Base-by-base conservation (phyloP, 2,888 invertebrate genomes). In the Anoplius nigerrimus region DNA sequence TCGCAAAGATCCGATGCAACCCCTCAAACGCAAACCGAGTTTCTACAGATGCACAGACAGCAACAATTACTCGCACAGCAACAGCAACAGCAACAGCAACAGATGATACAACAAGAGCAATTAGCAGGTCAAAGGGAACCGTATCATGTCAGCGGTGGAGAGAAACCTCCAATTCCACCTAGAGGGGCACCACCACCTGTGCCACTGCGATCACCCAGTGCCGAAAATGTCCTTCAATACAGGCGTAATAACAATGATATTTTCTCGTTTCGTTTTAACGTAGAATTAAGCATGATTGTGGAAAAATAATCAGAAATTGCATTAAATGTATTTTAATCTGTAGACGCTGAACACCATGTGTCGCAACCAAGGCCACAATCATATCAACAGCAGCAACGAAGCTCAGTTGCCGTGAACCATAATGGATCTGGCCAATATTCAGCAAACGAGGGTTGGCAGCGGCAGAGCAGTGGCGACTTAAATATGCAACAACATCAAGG, bases 91-190 rank as follows among this genome's bases (percentile, higher is more conserved):
- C 74, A 86, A 6, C 72, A 86, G 20, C 89, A 88, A 42, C 80
- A 88, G 66, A 73, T 86, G 6, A 74, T 86, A 22, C 82, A 85
- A 20, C 82, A 84, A 8, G 84, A 85, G 55, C 82, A 83, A 69
- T 43, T 81, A 22, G 72, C 80, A 0, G 62, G 46, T 60, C 80
- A 81, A 27, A 81, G 83, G 54, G 86, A 87, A 62, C 79, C 80
- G 16, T 77, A 78, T 68, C 75, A 73, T 48, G 46, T 67, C 5
- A 83, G 83, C 69, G 71, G 89, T 2, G 82, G 81, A 20, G 91
- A 91, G 34, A 91, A 91, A 76, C 92, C 92, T 46, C 92, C 92
- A 0, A 90, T 92, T 73, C 92, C 92, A 68, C 92, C 92, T 0
- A 87, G 92, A 76, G 91, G 91, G 8, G 91, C 91, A 16, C 91